Conservation (phyloP, 2,888 invertebrate genomes). For the Junonia oenone region DNA sequence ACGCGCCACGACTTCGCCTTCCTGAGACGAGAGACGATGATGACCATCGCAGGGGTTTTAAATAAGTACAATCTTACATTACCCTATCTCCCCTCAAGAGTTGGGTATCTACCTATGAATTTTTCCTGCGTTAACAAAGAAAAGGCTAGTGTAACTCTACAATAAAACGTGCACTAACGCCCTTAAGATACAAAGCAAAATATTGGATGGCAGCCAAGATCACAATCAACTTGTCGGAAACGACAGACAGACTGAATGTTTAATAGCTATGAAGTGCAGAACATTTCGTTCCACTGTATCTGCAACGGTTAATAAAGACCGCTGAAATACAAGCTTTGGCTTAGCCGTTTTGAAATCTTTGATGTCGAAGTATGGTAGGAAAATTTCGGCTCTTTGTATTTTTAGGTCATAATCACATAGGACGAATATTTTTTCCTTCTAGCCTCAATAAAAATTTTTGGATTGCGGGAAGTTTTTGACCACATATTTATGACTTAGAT, state of each 20-base stretch:
- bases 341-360: background rate
- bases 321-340: background rate
- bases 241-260: constrained; percentile 10
- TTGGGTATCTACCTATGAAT: no score
- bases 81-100: no score
- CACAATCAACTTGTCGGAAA: constrained; percentile 14
- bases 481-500: no score
- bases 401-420: no score
- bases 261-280: constrained; percentile 5
- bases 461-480: background rate
- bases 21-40: no score
- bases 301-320: background rate
- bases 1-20: no score
- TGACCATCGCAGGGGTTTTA: no score
- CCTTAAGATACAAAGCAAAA: background rate
- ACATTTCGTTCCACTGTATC: background rate
- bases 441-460: background rate
- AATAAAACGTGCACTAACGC: background rate
- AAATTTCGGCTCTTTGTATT: no score
- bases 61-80: no score
- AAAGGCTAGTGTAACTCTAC: no score
- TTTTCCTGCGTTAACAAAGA: no score
- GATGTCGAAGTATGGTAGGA: background rate
- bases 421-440: background rate
- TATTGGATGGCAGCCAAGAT: constrained; percentile 22